These are phyloP conservation scores for Gandaritis pyraliata DNA, from an alignment of 2,888 invertebrate genomes.

Conservation along the genomic window DNA sequence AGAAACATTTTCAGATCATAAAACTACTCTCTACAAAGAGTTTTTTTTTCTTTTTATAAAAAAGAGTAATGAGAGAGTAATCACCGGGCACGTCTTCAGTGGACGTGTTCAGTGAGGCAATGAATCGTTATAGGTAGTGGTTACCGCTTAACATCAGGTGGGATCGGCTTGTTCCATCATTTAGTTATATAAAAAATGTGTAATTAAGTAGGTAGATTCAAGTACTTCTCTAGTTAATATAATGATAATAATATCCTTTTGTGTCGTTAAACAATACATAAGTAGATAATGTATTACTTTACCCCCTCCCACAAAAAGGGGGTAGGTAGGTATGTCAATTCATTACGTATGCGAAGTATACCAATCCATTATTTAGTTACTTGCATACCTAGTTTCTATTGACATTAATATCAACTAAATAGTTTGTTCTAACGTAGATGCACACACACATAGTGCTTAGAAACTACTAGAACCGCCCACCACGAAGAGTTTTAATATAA, in stretches of 20 bases:
- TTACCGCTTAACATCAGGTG: too few relatives aligned
- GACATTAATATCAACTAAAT: constrained; percentile 69
- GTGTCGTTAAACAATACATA: constrained; percentile 8
- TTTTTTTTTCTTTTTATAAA: too few relatives aligned
- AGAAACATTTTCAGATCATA: too few relatives aligned
- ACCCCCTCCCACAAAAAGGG: constrained; percentile 17
- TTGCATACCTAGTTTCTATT: constrained; percentile 45
- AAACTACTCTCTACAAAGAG: too few relatives aligned
- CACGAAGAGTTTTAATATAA: constrained; percentile 70
- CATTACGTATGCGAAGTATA: constrained; percentile 31
- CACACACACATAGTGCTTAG: constrained; percentile 45
- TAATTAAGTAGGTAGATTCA: background rate
- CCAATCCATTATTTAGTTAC: constrained; percentile 56
- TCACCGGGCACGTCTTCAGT: too few relatives aligned
- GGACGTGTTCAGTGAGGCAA: too few relatives aligned
- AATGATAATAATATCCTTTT: constrained; percentile 14
- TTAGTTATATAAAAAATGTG: too few relatives aligned
- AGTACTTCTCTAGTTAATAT: background rate
- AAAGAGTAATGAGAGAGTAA: too few relatives aligned
- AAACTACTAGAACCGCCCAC: constrained; percentile 43
- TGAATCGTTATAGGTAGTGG: too few relatives aligned
- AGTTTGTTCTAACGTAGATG: constrained; percentile 65
- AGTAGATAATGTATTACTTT: constrained; percentile 24
- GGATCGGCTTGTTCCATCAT: too few relatives aligned
- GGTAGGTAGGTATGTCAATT: constrained; percentile 22